These are phyloP conservation scores for Scortum barcoo DNA, from an alignment of 2,113 vertebrate species.

Conservation along the genomic window DNA sequence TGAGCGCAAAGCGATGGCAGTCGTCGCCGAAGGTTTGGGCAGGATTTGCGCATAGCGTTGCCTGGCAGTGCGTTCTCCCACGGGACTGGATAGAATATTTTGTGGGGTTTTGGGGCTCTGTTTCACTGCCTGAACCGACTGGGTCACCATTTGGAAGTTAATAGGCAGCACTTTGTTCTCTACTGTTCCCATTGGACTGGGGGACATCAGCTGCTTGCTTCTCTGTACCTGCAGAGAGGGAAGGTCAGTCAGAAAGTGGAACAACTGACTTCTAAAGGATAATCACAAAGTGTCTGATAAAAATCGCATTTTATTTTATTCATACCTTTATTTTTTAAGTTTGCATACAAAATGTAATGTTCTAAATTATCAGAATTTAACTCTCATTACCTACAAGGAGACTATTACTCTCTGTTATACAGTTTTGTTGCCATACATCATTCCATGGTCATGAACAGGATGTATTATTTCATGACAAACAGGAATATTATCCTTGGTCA, in stretches of 20 bases:
- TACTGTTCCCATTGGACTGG: conserved; percentile 88
- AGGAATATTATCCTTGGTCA: not conserved
- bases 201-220: conserved; percentile 92
- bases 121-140: conserved; percentile 93
- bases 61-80: conserved; percentile 91
- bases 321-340: not conserved
- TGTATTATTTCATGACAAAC: not conserved
- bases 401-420: not conserved
- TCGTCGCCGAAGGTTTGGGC: conserved; percentile 92
- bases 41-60: conserved; percentile 97
- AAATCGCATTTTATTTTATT: not conserved
- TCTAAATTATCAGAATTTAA: not conserved
- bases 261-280: not conserved
- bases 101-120: conserved; percentile 92
- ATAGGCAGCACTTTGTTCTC: conserved; percentile 95
- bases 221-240: conserved; percentile 87
- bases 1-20: conserved; percentile 91
- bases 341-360: not conserved
- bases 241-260: conserved; percentile 18
- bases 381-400: not conserved
- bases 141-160: conserved; percentile 96
- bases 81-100: conserved; percentile 89
- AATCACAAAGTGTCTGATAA: not conserved
- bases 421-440: not conserved
- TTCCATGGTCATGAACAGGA: no score